A percentile compares a stretch with the other conserved stretches of the same genome.
These are phyloP conservation scores for Zophobas morio DNA, from an alignment of 1,140 invertebrate genomes.

Conservation along the genomic window DNA sequence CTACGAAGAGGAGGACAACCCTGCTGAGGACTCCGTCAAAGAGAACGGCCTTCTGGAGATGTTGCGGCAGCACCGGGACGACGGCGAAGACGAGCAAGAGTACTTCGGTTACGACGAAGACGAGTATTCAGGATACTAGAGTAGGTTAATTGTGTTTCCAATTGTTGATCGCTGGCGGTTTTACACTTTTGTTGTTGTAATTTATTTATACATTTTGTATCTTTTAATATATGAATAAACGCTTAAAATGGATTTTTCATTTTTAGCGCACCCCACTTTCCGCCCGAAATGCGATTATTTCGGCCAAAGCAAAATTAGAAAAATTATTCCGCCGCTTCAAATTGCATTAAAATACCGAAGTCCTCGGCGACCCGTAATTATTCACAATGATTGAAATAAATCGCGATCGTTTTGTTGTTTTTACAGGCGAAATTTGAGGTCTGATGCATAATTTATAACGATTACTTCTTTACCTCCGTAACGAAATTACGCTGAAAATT, in stretches of 20 bases:
- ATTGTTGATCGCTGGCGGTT: conserved; percentile 3
- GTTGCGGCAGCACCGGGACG: conserved; percentile 61
- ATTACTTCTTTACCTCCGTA: conserved; percentile 26
- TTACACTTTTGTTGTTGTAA: conserved; percentile 16
- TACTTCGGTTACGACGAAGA: conserved; percentile 61
- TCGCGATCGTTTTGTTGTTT: conserved; percentile 1
- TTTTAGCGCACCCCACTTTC: not conserved
- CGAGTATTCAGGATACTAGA: conserved; percentile 57
- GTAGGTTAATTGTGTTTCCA: not conserved
- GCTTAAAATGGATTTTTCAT: not conserved
- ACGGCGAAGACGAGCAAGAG: conserved; percentile 60
- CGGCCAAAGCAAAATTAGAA: conserved; percentile 8
- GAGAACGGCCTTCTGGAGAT: conserved; percentile 63
- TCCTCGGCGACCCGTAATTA: not conserved
- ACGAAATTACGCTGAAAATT: not conserved
- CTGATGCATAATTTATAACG: conserved; percentile 33
- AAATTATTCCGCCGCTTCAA: conserved; percentile 8
- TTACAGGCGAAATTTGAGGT: not conserved
- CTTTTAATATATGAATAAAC: conserved; percentile 26
- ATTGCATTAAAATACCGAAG: conserved; percentile 5
- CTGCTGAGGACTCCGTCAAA: conserved; percentile 47
- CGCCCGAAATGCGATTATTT: not conserved
- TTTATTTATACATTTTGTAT: conserved; percentile 45
- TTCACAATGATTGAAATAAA: conserved; percentile 34
- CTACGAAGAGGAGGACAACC: conserved; percentile 59